Conservation (phyloP, 2,113 vertebrate genomes). For the Collichthys lucidus region DNA sequence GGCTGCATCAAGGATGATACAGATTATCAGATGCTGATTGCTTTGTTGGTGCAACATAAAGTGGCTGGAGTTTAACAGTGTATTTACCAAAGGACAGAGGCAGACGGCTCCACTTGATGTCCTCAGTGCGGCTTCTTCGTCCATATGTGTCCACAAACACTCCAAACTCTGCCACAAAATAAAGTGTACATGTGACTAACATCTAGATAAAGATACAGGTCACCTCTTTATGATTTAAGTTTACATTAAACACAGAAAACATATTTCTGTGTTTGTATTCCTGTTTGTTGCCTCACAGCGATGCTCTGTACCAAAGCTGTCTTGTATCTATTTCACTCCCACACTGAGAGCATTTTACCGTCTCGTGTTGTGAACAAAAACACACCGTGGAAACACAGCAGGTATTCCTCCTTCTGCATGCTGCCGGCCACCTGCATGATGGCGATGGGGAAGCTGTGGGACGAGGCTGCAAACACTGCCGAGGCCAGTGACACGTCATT, state of each 20-base stretch:
- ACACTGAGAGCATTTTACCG: neutral
- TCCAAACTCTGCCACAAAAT: conserved; percentile 90
- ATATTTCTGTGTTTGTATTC: neutral
- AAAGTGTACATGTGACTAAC: neutral
- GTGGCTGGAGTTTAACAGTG: neutral
- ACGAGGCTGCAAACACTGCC: conserved; percentile 92
- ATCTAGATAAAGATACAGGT: neutral
- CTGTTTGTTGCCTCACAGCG: neutral
- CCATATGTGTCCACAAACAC: conserved; percentile 98
- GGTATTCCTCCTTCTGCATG: conserved; percentile 95
- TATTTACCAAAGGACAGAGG: conserved; percentile 94
- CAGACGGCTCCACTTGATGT: conserved; percentile 97
- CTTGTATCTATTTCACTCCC: neutral
- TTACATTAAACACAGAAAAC: neutral
- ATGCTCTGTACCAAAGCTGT: neutral
- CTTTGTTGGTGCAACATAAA: neutral
- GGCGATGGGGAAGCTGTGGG: conserved; percentile 95
- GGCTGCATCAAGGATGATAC: conserved; percentile 78
- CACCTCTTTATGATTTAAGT: neutral
- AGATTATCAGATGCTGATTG: neutral
- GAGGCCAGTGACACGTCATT: conserved; percentile 95
- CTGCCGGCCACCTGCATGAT: conserved; percentile 94
- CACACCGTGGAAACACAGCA: conserved; percentile 97
- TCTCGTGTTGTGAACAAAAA: neutral
- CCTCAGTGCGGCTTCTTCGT: conserved; percentile 93